Evolutionary conservation across 2,888 invertebrate genomes (phyloP), one percentile per base, ranked within the genome.

Genomic region (Trissonchulus sp.): DNA sequence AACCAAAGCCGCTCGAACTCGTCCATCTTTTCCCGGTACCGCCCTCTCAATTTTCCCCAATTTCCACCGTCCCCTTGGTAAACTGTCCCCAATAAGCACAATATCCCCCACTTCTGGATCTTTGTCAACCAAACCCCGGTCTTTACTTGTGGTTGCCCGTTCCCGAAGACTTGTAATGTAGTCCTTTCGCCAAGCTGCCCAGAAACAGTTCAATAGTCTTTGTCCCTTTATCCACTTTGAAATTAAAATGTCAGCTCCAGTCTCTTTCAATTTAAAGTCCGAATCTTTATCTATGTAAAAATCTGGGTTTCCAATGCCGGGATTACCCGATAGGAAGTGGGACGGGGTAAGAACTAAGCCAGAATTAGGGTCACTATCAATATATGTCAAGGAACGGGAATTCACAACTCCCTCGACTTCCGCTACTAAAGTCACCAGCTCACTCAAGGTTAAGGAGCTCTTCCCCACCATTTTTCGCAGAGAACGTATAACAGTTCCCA

Each of bases 291-390:
- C 65, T 65, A 34, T 8, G 28, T 65, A 31, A 30, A 65, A 65
- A 18, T 8, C 28, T 8, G 65, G 65, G 3, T n/a, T 65, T 65
- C n/a, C 65, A n/a, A n/a, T n/a, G n/a, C n/a, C n/a, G n/a, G n/a
- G n/a, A n/a, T n/a, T n/a, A n/a, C n/a, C n/a, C n/a, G n/a, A n/a
- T 8, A 65, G 65, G 31, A 65, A 65, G 34, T 65, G 65, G 34
- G 65, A 8, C n/a, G 65, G 65, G 15, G 65, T 18, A 18, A 65
- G 65, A 30, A 34, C 31, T 8, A 34, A 34, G 28, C 34, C 8
- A 18, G 65, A 65, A 18, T 31, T 31, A 65, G 28, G 31, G 65
- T n/a, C n/a, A 8, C 65, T n/a, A n/a, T n/a, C n/a, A n/a, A 65
- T 65, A 65, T 65, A 65, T 18, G 34, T 8, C 8, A 65, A 34